These are phyloP conservation scores for Pterocles gutturalis DNA, from an alignment of 2,113 vertebrate genomes.

Conservation along the genomic window DNA sequence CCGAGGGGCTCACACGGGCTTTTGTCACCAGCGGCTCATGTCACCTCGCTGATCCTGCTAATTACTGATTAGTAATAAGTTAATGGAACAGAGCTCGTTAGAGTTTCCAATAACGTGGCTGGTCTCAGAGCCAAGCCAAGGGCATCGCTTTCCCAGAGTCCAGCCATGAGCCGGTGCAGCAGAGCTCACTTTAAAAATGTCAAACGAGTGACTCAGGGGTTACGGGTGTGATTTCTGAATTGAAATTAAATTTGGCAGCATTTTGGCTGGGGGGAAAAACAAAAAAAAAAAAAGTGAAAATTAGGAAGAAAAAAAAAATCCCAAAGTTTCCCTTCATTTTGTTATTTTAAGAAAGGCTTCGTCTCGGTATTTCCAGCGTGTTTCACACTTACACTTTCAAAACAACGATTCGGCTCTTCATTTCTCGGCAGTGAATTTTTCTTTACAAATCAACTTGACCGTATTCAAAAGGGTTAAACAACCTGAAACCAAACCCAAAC, in stretches of 20 bases:
- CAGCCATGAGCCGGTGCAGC: fast-evolving
- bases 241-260: not conserved
- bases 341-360: not conserved
- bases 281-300: not conserved
- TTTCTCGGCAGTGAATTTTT: not conserved
- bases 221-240: not conserved
- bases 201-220: not conserved
- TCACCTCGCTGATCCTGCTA: not conserved
- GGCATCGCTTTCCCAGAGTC: not conserved
- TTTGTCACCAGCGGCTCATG: fast-evolving
- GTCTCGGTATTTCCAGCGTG: fast-evolving
- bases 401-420: not conserved
- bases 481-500: conserved; percentile 74
- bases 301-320: not conserved
- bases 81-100: conserved; percentile 30
- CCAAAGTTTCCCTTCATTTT: not conserved
- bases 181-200: not conserved
- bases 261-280: not conserved
- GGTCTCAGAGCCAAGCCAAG: not conserved
- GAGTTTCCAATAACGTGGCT: not conserved
- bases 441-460: conserved; percentile 57
- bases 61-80: conserved; percentile 29
- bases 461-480: conserved; percentile 67
- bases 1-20: not conserved
- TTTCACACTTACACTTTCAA: not conserved